These are phyloP conservation scores for Melieria omissa DNA, from an alignment of 2,888 invertebrate species.

Conservation along the genomic window DNA sequence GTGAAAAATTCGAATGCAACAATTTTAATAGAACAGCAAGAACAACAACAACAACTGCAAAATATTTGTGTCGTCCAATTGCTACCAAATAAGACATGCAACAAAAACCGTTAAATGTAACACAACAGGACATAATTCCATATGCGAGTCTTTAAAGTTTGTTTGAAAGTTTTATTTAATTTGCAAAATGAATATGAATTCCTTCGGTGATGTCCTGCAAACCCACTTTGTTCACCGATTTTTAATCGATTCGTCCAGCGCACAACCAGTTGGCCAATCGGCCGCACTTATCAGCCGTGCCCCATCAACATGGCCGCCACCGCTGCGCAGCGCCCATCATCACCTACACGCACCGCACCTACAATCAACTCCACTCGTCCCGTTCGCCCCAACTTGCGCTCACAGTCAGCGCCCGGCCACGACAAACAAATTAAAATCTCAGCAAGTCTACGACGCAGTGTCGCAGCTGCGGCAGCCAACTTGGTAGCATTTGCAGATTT, in stretches of 20 bases:
- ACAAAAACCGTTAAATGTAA: too few relatives aligned
- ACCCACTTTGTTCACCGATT: too few relatives aligned
- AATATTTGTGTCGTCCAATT: too few relatives aligned
- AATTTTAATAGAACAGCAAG: too few relatives aligned
- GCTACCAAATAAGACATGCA: too few relatives aligned
- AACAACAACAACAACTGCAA: too few relatives aligned
- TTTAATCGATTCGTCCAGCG: slow-evolving; percentile 43
- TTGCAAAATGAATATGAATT: background rate
- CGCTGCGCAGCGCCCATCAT: slow-evolving; percentile 5
- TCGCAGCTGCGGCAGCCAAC: slow-evolving; percentile 26
- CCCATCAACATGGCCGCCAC: background rate
- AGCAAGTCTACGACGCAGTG: slow-evolving; percentile 18
- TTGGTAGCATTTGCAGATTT: slow-evolving; percentile 42
- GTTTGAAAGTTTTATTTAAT: background rate
- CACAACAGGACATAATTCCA: too few relatives aligned
- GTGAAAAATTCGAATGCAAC: too few relatives aligned
- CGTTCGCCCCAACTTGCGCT: background rate
- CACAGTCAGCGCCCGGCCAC: background rate
- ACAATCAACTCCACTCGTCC: background rate
- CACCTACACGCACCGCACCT: background rate
- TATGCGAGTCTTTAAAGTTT: too few relatives aligned
- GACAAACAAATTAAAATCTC: slow-evolving; percentile 7
- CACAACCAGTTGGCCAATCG: background rate
- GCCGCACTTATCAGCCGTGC: slow-evolving; percentile 8
- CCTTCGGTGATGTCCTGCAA: background rate